These are phyloP conservation scores for Actinemys pallida DNA, from an alignment of 2,113 vertebrate species.

Conservation along the genomic window DNA sequence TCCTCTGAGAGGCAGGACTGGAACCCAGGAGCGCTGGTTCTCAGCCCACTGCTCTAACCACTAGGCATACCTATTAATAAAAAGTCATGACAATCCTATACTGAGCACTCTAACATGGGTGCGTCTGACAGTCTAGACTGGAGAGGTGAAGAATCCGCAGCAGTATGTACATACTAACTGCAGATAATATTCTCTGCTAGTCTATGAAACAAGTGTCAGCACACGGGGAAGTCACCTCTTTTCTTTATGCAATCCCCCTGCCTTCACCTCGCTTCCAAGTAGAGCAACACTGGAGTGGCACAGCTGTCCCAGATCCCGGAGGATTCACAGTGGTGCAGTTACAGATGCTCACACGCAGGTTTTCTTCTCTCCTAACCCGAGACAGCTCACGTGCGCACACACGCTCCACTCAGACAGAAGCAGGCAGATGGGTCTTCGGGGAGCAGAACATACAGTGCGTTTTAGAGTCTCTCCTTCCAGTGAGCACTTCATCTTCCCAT, in stretches of 20 bases:
- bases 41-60: not conserved
- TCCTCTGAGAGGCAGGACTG: not conserved
- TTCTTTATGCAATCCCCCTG: not conserved
- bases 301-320: not conserved
- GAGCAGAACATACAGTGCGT: not conserved
- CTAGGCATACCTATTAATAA: not conserved
- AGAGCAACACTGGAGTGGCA: not conserved
- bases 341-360: not conserved
- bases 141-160: not conserved
- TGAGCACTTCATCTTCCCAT: not conserved
- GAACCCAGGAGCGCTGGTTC: not conserved
- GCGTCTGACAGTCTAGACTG: not conserved
- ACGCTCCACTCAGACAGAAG: constrained; percentile 25
- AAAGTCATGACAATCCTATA: not conserved
- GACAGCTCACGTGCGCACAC: not conserved
- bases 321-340: not conserved
- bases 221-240: not conserved
- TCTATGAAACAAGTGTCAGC: fast-evolving
- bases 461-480: constrained; percentile 22
- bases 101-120: not conserved
- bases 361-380: not conserved
- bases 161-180: not conserved
- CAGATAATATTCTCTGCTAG: not conserved
- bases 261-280: not conserved
- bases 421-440: not conserved